phyloP scores from a whole-genome alignment of 2,113 vertebrate genomes.

The Progne subis region DNA sequence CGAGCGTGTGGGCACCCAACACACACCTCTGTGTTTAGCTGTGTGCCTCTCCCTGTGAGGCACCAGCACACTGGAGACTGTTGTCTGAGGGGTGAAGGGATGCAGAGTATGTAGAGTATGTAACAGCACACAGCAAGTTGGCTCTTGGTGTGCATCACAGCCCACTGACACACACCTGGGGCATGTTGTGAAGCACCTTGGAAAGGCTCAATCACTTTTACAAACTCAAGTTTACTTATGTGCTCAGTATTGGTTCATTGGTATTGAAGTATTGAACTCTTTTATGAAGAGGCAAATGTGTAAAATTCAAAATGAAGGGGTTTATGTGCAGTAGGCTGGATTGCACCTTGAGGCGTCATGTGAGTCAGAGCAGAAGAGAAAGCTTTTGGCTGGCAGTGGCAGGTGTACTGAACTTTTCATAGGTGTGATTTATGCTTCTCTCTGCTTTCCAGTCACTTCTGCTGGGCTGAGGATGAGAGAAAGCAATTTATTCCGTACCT shows the following conservation, averaged over 20 bases:
- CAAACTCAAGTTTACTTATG: background rate
- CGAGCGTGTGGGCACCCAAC: background rate
- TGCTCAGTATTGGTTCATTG: background rate
- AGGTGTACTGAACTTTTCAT: background rate
- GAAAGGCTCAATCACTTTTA: background rate
- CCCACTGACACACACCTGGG: background rate
- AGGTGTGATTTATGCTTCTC: background rate
- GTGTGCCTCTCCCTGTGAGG: background rate
- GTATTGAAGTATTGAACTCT: background rate
- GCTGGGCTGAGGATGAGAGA: background rate
- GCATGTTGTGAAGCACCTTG: background rate
- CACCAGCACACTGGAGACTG: accelerated
- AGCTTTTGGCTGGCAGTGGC: background rate
- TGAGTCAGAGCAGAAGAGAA: background rate
- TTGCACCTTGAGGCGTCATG: background rate
- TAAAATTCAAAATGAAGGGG: background rate
- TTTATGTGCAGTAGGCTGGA: background rate
- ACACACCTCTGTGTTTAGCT: accelerated
- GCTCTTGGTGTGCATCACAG: accelerated
- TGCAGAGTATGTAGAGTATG: background rate
- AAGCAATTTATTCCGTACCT: background rate
- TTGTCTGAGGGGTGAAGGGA: background rate
- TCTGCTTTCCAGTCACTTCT: background rate
- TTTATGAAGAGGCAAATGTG: background rate
- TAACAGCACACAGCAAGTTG: background rate